Percentiles rank a stretch among this genome's conserved stretches.
These are phyloP conservation scores for Takifugu ocellatus DNA, from an alignment of 2,797 vertebrate species.

Conservation along the genomic window DNA sequence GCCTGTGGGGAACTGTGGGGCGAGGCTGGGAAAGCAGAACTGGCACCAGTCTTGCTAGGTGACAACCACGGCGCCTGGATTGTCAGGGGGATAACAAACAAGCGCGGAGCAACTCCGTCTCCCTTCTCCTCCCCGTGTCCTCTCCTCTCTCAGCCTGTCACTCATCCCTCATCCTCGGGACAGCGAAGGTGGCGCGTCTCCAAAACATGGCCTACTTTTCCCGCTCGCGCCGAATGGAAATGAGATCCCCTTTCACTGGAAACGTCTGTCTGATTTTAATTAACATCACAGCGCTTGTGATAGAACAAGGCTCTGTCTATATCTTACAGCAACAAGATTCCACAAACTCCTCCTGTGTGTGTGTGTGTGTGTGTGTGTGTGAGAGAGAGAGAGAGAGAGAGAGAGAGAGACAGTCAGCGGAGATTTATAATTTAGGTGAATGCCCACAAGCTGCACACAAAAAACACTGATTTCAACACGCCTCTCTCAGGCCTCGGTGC, in stretches of 20 bases:
- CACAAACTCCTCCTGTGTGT: conserved; percentile 6
- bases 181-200: conserved; percentile 46
- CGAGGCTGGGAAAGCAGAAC: conserved; percentile 6
- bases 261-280: conserved; percentile 75
- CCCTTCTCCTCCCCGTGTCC: conserved; percentile 6
- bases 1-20: too few species aligned
- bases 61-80: conserved; percentile 27
- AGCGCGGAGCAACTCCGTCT: conserved; percentile 12
- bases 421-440: conserved; percentile 73
- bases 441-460: conserved; percentile 65
- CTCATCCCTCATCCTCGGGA: conserved; percentile 56
- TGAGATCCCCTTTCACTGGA: conserved; percentile 60
- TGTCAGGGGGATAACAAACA: conserved; percentile 59
- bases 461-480: conserved; percentile 62
- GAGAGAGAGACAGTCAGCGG: conserved; percentile 23
- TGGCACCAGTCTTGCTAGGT: conserved; percentile 45
- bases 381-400: neutral
- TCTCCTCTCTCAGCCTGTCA: conserved; percentile 49
- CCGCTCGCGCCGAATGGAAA: conserved; percentile 58
- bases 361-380: conserved; percentile 18
- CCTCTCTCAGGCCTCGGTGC: conserved; percentile 50
- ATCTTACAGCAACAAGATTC: conserved; percentile 58
- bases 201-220: conserved; percentile 67
- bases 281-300: conserved; percentile 57
- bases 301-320: conserved; percentile 63